A percentile compares a stretch with the other conserved stretches of the same genome.
These are phyloP conservation scores for Gastrophryne carolinensis DNA, from an alignment of 2,797 vertebrate species.

Conservation along the genomic window DNA sequence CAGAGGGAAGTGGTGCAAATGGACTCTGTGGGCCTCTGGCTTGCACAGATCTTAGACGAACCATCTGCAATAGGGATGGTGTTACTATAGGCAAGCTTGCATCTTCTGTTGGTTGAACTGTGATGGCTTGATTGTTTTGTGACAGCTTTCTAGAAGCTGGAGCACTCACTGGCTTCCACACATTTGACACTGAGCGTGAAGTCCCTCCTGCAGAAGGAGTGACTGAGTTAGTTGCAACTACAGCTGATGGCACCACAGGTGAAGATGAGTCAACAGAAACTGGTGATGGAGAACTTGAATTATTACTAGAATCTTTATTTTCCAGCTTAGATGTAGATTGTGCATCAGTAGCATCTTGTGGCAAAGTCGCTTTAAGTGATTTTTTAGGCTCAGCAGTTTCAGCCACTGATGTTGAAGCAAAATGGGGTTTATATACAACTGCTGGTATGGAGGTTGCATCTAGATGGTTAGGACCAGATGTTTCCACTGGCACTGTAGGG, in stretches of 20 bases:
- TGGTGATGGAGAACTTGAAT: neutral
- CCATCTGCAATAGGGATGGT: constrained; percentile 94
- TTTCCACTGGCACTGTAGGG: neutral
- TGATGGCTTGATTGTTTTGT: constrained; percentile 69
- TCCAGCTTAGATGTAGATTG: neutral
- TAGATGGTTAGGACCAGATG: neutral
- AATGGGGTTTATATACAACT: constrained; percentile 30
- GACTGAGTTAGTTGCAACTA: neutral
- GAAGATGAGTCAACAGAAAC: neutral
- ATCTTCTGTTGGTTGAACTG: constrained; percentile 78
- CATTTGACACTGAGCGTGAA: constrained; percentile 45
- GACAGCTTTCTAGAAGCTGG: constrained; percentile 70
- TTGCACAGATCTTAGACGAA: constrained; percentile 84
- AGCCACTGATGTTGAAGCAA: neutral
- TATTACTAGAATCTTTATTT: neutral
- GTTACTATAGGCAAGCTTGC: constrained; percentile 88
- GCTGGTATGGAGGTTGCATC: neutral
- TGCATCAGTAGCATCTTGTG: neutral
- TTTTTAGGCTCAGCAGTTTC: neutral
- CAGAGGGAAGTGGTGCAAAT: constrained; percentile 28
- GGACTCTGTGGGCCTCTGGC: constrained; percentile 62
- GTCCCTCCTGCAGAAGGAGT: neutral
- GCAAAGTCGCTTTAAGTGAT: neutral
- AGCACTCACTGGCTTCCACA: constrained; percentile 56
- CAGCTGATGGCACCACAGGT: neutral